Percentiles rank a stretch among this genome's conserved stretches.
These are phyloP conservation scores for Anser cygnoides DNA, from an alignment of 2,113 vertebrate genomes.

Conservation along the genomic window DNA sequence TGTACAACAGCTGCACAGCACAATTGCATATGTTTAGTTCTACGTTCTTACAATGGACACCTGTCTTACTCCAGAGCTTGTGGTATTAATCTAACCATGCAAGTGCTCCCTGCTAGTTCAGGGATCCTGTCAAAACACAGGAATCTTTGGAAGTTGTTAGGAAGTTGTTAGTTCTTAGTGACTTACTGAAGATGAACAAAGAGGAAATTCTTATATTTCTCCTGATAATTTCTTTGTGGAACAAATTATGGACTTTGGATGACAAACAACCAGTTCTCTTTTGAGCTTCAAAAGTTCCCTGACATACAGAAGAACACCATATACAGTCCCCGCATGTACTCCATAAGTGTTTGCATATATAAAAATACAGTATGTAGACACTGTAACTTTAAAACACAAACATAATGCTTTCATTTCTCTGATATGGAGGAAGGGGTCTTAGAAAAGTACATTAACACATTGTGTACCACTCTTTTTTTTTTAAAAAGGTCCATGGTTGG, in stretches of 20 bases:
- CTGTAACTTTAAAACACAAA: not conserved
- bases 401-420: not conserved
- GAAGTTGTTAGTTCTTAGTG: not conserved
- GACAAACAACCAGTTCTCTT: not conserved
- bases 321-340: not conserved
- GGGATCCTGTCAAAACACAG: not conserved
- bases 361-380: not conserved
- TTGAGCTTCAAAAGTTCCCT: not conserved
- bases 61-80: not conserved
- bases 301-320: not conserved
- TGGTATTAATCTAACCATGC: not conserved
- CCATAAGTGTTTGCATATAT: not conserved
- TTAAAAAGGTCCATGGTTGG: not conserved
- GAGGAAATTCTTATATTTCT: not conserved
- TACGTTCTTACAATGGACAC: not conserved
- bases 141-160: not conserved
- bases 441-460: fast-evolving
- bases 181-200: not conserved
- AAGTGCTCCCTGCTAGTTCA: not conserved
- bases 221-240: not conserved
- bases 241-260: not conserved
- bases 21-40: not conserved
- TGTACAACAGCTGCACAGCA: not conserved
- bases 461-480: not conserved
- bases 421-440: not conserved